phyloP scores from a whole-genome alignment of 2,888 invertebrate genomes.

The Polymixis flavicincta region DNA sequence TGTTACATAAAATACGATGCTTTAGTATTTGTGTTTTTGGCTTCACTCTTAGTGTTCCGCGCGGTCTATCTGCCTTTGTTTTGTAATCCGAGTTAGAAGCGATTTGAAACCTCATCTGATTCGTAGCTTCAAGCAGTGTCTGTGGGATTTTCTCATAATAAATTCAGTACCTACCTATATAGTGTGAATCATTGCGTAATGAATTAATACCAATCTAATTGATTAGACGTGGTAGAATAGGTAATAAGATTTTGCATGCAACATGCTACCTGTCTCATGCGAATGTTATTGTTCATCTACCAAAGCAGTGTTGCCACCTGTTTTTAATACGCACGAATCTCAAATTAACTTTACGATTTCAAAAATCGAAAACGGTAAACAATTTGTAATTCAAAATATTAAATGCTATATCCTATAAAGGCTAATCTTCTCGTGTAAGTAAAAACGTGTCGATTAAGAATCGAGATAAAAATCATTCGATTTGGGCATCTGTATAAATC shows the following conservation, averaged over 20 bases:
- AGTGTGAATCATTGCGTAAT: slow-evolving; percentile 50
- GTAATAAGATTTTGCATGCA: slow-evolving; percentile 38
- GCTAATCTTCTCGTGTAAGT: slow-evolving; percentile 39
- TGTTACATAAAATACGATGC: no score
- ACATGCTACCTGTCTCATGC: slow-evolving; percentile 54
- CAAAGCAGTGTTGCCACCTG: slow-evolving; percentile 42
- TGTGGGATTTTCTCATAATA: slow-evolving; percentile 14
- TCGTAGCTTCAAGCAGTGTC: background rate
- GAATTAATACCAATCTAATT: slow-evolving; percentile 39
- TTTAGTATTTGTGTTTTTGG: no score
- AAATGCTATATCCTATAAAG: slow-evolving; percentile 36
- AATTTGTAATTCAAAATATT: slow-evolving; percentile 32
- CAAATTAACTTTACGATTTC: slow-evolving; percentile 9
- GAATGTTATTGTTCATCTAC: slow-evolving; percentile 42
- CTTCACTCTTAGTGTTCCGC: no score
- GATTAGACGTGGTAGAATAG: slow-evolving; percentile 42
- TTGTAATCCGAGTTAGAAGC: no score
- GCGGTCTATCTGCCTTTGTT: no score
- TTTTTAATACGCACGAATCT: slow-evolving; percentile 38
- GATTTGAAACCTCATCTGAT: background rate
- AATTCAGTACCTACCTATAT: slow-evolving; percentile 1
- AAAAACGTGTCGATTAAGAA: slow-evolving; percentile 65
- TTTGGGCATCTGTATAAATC: slow-evolving; percentile 55
- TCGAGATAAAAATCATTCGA: slow-evolving; percentile 59
- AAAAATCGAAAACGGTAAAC: slow-evolving; percentile 26